Percentiles rank a stretch among this genome's conserved stretches.
These are phyloP conservation scores for Belgica antarctica DNA, from an alignment of 2,888 invertebrate genomes.

Conservation along the genomic window DNA sequence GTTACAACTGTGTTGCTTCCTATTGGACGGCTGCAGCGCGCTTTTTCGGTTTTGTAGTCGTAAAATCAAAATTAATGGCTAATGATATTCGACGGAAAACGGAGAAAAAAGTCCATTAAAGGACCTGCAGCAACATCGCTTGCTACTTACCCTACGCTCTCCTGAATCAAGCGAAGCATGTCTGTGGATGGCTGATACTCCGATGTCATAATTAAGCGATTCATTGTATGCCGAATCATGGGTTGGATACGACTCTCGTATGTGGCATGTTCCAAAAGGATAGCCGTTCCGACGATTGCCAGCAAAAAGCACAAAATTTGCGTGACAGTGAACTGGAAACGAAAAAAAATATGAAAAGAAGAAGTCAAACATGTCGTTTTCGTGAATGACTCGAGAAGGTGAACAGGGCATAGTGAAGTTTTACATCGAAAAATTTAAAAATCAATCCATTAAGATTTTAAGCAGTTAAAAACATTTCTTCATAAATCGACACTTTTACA, in stretches of 20 bases:
- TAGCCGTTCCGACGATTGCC: constrained; percentile 70
- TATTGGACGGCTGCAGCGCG: background rate
- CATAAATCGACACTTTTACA: no score
- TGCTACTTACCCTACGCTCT: constrained; percentile 70
- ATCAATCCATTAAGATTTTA: no score
- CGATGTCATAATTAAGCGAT: constrained; percentile 72
- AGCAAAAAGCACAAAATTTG: constrained; percentile 70
- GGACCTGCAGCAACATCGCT: background rate
- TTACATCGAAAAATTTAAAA: no score
- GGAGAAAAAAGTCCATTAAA: background rate
- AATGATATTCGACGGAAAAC: background rate
- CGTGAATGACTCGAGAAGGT: background rate
- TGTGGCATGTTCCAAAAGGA: constrained; percentile 76
- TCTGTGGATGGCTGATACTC: constrained; percentile 66
- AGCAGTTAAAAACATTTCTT: no score
- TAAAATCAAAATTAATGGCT: background rate
- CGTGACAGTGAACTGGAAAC: constrained; percentile 68
- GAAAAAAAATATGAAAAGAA: constrained; percentile 45
- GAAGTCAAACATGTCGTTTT: constrained; percentile 14
- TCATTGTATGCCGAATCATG: constrained; percentile 67
- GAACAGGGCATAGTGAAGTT: no score
- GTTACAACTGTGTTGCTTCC: background rate
- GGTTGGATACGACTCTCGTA: constrained; percentile 78
- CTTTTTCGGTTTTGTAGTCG: constrained; percentile 1
- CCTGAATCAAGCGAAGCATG: constrained; percentile 76